Conservation (phyloP, 2,113 vertebrate species). For the Anseranas semipalmata region DNA sequence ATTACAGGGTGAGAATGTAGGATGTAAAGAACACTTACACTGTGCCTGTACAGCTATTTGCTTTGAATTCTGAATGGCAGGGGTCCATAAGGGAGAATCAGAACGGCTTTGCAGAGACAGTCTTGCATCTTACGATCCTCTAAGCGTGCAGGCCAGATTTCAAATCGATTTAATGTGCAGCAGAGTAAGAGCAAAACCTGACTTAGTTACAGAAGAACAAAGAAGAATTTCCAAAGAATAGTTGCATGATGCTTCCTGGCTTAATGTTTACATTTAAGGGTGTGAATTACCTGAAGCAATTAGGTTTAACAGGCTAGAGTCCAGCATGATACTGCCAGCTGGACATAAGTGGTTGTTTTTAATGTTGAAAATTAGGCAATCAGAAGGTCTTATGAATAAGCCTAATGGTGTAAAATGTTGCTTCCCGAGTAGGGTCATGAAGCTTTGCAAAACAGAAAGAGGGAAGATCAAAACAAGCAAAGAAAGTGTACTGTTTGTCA, state of each 20-base stretch:
- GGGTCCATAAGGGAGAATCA: not conserved
- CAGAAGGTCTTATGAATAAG: not conserved
- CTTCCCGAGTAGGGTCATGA: not conserved
- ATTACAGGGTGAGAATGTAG: not conserved
- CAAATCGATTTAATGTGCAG: not conserved
- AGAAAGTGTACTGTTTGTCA: not conserved
- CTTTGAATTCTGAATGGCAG: not conserved
- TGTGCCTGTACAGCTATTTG: not conserved
- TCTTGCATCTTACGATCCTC: not conserved
- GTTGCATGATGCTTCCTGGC: not conserved
- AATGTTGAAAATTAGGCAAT: not conserved
- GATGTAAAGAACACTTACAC: not conserved
- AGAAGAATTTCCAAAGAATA: not conserved
- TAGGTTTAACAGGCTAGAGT: not conserved
- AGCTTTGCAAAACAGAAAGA: not conserved
- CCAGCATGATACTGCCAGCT: not conserved
- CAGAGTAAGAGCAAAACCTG: not conserved
- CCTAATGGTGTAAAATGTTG: not conserved
- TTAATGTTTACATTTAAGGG: not conserved
- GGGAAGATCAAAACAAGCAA: not conserved
- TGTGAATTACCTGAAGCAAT: not conserved
- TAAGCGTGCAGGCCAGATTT: not conserved
- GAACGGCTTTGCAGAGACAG: not conserved
- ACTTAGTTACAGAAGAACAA: not conserved
- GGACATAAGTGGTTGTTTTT: not conserved